Evolutionary conservation across 30 jellyfish, hydroid and myxozoan genomes (phyloP), one percentile per base, ranked within the genome.

Genomic region (Aurelia aurita): DNA sequence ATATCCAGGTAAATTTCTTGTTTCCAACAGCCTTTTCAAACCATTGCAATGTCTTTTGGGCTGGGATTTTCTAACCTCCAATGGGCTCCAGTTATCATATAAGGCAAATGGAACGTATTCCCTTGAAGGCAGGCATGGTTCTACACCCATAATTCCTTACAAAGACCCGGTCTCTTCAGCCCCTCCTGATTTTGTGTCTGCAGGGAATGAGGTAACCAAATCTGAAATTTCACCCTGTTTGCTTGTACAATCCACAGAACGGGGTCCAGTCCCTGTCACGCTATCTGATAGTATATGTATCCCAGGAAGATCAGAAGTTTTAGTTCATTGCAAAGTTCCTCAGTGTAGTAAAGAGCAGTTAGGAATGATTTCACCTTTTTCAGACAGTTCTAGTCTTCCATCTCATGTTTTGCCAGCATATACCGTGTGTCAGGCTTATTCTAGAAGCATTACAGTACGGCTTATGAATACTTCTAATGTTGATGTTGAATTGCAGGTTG

Each of bases 121-220:
- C 79, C 89, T 77, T 11, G 89, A 58, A 21, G 79, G 89, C 32
- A n/a, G 22, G 39, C 79, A 73, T 73, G 73, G 85, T 73, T 73
- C 85, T 23, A 73, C 85, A 19, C 85, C 72, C 13, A 9, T 54
- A 53, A 5, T 34, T 31, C 73, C 85, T 15, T 66, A 49, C 69
- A 25, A 25, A 47, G 59, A 47, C 16, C 10, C 13, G 10, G 59
- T 16, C 59, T 47, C 59, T 47, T 16, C 59, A 47, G 16, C 59
- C 59, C 59, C 59, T 47, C 59, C 59, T 47, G 59, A 47, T 47
- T 47, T 47, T 47, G 16, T 47, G 59, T 47, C 59, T 10, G 59
- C 59, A 47, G 59, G 59, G 59, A 47, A 29, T 29, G 53, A 65
- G 8, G 19, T 65, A 20, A 29, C 77, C 53, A 65, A 27, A 20